phyloP scores from a whole-genome alignment of 37 sponge, comb jelly and placozoan genomes.

The Eunapius fragilis region DNA sequence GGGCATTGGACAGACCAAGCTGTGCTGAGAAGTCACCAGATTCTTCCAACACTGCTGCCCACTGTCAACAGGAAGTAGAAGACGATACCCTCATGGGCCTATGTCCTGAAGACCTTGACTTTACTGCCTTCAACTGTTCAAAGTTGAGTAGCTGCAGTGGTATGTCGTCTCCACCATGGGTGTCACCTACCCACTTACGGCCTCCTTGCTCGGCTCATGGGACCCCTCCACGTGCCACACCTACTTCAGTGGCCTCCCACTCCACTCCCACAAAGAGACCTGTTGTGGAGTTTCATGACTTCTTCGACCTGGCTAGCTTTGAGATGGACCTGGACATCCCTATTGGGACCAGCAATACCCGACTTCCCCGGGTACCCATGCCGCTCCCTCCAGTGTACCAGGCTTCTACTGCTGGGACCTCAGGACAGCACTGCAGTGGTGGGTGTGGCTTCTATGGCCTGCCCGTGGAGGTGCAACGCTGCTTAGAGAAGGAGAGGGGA shows the following conservation, averaged over 20 bases:
- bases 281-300: neutral
- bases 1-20: neutral
- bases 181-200: neutral
- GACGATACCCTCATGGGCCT: constrained; percentile 47
- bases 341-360: neutral
- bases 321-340: neutral
- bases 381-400: neutral
- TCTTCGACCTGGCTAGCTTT: neutral
- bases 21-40: neutral
- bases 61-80: neutral
- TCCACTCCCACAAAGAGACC: neutral
- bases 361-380: neutral
- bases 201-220: neutral
- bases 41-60: neutral
- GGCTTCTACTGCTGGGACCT: neutral
- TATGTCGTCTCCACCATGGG: constrained; percentile 6
- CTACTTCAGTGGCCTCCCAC: neutral
- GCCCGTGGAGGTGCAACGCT: constrained; percentile 54
- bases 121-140: constrained; percentile 1
- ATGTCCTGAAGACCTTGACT: constrained; percentile 61
- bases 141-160: neutral
- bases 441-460: constrained; percentile 62
- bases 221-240: neutral
- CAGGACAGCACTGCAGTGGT: neutral
- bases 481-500: constrained; percentile 51